Evolutionary conservation across 2,797 vertebrate species (phyloP).

Genomic region (Anas flavirostris): DNA sequence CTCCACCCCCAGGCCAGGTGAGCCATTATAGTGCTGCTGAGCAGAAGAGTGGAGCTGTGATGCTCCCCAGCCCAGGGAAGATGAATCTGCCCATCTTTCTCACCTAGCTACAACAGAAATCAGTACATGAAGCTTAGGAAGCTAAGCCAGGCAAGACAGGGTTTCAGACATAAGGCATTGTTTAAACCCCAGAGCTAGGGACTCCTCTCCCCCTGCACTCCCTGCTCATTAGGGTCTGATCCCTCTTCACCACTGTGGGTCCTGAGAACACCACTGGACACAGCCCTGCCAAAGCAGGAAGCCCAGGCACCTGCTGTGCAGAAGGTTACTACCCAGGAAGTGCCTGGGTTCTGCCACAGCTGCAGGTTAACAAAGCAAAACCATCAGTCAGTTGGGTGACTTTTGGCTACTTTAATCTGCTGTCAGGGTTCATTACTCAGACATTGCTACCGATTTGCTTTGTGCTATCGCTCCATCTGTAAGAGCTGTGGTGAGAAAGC

Average conservation of each 20-base stretch:
- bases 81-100: not conserved
- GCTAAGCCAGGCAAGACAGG: fast-evolving
- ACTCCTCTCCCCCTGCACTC: not conserved
- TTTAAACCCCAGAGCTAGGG: fast-evolving
- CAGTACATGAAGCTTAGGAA: fast-evolving
- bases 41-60: not conserved
- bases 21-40: not conserved
- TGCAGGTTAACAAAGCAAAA: not conserved
- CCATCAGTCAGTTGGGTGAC: fast-evolving
- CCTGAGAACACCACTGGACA: fast-evolving
- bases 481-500: not conserved
- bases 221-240: not conserved
- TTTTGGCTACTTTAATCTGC: not conserved
- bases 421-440: not conserved
- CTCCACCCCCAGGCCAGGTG: not conserved
- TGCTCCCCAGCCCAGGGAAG: not conserved
- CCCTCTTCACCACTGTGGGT: fast-evolving
- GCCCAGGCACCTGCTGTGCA: too few species aligned
- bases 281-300: not conserved
- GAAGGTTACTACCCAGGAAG: too few species aligned
- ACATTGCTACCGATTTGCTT: not conserved
- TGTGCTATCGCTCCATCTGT: not conserved
- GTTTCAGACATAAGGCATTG: fast-evolving
- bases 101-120: not conserved
- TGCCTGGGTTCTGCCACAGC: fast-evolving